These are phyloP conservation scores for Lacerta viridis DNA, from an alignment of 2,797 vertebrate species.

Conservation along the genomic window DNA sequence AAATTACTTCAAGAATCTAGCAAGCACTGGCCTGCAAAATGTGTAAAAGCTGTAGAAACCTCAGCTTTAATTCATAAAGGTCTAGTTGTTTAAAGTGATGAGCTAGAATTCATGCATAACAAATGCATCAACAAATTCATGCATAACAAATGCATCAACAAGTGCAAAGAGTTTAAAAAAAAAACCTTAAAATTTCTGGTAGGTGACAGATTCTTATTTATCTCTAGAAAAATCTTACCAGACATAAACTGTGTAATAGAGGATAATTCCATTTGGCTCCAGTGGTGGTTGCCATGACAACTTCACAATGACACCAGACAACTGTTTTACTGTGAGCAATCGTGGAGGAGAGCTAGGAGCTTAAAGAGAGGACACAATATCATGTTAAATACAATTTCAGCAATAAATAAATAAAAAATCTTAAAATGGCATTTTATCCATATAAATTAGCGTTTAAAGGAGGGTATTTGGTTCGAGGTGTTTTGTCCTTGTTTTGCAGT, in stretches of 20 bases:
- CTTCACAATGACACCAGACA: slow-evolving; percentile 91
- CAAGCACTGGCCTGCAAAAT: background rate
- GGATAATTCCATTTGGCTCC: slow-evolving; percentile 94
- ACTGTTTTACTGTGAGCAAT: slow-evolving; percentile 88
- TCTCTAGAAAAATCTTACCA: slow-evolving; percentile 90
- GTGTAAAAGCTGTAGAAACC: slow-evolving; percentile 1
- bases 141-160: slow-evolving; percentile 57
- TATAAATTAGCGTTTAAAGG: slow-evolving; percentile 8
- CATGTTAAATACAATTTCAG: slow-evolving; percentile 65
- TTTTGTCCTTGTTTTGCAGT: slow-evolving; percentile 69
- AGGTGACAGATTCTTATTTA: slow-evolving; percentile 79
- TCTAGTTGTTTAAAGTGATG: slow-evolving; percentile 53
- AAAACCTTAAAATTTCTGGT: slow-evolving; percentile 72
- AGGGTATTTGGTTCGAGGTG: background rate
- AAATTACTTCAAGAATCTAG: slow-evolving; percentile 36
- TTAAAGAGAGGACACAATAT: slow-evolving; percentile 78
- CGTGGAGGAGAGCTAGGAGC: slow-evolving; percentile 93
- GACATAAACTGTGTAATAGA: slow-evolving; percentile 92
- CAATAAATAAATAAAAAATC: slow-evolving; percentile 37
- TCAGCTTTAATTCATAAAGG: slow-evolving; percentile 29
- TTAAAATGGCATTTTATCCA: slow-evolving; percentile 52
- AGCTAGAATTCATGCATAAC: slow-evolving; percentile 47
- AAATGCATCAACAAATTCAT: background rate
- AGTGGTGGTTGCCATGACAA: slow-evolving; percentile 93
- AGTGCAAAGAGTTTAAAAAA: slow-evolving; percentile 51